Conservation (phyloP, 2,888 invertebrate species). For the Icerya purchasi region DNA sequence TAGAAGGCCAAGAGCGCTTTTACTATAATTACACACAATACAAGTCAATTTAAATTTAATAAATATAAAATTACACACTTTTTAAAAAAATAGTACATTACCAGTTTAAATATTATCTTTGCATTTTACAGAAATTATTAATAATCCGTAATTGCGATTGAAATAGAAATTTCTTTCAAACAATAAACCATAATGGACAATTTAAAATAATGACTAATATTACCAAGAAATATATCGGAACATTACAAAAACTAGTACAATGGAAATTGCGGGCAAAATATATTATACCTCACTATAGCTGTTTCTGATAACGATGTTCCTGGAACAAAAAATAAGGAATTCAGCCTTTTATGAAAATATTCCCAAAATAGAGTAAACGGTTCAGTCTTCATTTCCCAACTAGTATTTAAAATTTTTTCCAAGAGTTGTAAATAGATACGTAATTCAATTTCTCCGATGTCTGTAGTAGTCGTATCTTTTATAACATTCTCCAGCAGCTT, state of each 20-base stretch:
- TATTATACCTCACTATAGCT: slow-evolving; percentile 23
- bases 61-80: too few relatives aligned
- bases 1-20: slow-evolving; percentile 23
- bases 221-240: too few relatives aligned
- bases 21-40: slow-evolving; percentile 19
- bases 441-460: slow-evolving; percentile 29
- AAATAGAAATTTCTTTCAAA: too few relatives aligned
- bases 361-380: slow-evolving; percentile 34
- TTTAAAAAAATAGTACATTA: too few relatives aligned
- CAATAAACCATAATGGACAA: too few relatives aligned
- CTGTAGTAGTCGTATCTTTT: slow-evolving; percentile 27
- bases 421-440: slow-evolving; percentile 22
- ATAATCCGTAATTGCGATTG: too few relatives aligned
- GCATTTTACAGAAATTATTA: too few relatives aligned
- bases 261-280: too few relatives aligned
- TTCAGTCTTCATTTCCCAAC: slow-evolving; percentile 31
- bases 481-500: slow-evolving; percentile 28
- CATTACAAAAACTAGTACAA: too few relatives aligned
- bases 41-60: too few relatives aligned
- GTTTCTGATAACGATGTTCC: slow-evolving; percentile 29
- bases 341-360: slow-evolving; percentile 34
- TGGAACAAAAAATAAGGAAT: slow-evolving; percentile 30
- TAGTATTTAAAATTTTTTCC: slow-evolving; percentile 18
- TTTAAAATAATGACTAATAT: too few relatives aligned
- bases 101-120: too few relatives aligned